Evolutionary conservation across 2,888 invertebrate species (phyloP), one percentile per base, ranked within the genome.

Genomic region (Tachina lurida): DNA sequence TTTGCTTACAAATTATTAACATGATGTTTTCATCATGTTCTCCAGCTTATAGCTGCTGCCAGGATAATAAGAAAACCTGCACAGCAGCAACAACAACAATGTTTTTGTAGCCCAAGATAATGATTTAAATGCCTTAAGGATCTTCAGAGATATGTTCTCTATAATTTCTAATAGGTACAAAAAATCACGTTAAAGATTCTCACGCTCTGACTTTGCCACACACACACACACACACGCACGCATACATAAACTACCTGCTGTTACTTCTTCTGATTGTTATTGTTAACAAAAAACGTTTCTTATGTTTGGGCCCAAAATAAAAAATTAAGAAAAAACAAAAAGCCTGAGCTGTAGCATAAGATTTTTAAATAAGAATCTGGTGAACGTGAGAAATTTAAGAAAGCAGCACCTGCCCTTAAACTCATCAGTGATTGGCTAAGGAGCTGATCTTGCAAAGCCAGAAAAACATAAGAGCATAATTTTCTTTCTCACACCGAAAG

Each of bases 361-460:
- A 80, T 71, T 81, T 78, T 49, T 70, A 65, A 65, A 31, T 68
- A 74, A 84, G 62, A 71, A 87, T 80, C 68, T 75, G 62, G 10
- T 67, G 80, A 89, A 89, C 91, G 90, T 91, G 91, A 90, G 91
- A 91, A 91, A 88, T 86, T 90, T 89, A 84, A 62, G 73, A 74
- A 79, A 65, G 78, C 87, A 87, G 87, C 91, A 91, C 91, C 91
- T 91, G 91, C 90, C 84, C 75, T 75, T 68, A 58, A 71, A 68
- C 63, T 43, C 68, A 49, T 54, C 79, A 85, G 79, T 81, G 89
- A 91, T 90, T 91, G 91, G 91, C 77, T 76, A 88, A 90, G 89
- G 90, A 88, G 88, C 89, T 87, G 86, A 5, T 15, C 15, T 45
- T 41, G 31, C 15, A 10, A 31, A 45, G 12, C 49, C 63, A 60